These are phyloP conservation scores for Limnephilus rhombicus DNA, from an alignment of 2,888 invertebrate species.

Conservation along the genomic window DNA sequence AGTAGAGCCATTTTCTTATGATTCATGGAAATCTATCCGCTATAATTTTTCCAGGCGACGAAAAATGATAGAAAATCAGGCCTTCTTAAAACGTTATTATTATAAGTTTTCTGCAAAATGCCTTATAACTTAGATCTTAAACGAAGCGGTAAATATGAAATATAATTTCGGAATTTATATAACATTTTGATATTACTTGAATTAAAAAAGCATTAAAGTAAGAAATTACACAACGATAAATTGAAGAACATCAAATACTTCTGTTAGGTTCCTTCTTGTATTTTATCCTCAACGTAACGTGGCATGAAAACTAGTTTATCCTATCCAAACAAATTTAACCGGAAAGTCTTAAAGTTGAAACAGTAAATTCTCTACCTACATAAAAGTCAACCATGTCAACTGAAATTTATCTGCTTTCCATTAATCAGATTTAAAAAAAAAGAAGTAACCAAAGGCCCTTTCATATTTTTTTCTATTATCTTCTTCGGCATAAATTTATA, in stretches of 20 bases:
- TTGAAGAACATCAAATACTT: not conserved
- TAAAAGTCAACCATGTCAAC: conserved; percentile 5
- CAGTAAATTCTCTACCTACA: not conserved
- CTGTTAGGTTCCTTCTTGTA: not conserved
- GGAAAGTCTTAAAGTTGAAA: not conserved
- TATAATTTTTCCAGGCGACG: no score
- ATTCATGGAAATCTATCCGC: no score
- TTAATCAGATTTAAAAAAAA: not conserved
- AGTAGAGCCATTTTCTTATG: no score
- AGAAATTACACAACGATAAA: not conserved
- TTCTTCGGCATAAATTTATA: not conserved
- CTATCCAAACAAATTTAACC: not conserved
- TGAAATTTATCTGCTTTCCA: conserved; percentile 19
- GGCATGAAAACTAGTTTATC: conserved; percentile 3
- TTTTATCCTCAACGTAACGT: not conserved
- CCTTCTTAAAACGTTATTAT: no score
- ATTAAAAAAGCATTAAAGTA: no score
- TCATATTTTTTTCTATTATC: not conserved
- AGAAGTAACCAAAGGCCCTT: not conserved
- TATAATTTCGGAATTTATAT: no score
- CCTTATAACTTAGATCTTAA: no score
- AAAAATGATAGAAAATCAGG: no score
- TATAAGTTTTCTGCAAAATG: no score
- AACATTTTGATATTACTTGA: no score
- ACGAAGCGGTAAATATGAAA: no score